Conservation (phyloP, 2,113 vertebrate genomes). For the Alosa alosa region DNA sequence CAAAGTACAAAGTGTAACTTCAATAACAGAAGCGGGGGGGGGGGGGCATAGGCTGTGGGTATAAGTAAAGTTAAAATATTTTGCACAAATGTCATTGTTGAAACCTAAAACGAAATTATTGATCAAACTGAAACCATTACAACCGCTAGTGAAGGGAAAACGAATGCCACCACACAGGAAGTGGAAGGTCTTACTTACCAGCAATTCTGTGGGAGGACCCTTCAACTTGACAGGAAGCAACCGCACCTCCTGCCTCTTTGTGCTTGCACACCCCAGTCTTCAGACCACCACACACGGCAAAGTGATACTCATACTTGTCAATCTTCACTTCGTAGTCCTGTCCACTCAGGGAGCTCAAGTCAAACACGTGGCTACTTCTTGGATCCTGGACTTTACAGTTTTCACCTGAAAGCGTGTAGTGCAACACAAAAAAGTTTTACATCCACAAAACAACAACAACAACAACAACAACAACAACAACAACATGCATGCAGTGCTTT, state of each 20-base stretch:
- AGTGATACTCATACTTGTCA: conserved; percentile 79
- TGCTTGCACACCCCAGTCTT: conserved; percentile 61
- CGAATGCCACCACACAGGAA: background rate
- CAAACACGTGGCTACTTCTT: conserved; percentile 76
- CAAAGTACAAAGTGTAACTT: background rate
- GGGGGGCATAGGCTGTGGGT: too few species aligned
- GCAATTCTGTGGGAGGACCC: conserved; percentile 69
- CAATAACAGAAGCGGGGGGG: too few species aligned
- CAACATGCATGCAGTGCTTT: too few species aligned
- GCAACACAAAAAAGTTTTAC: background rate
- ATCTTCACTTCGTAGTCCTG: conserved; percentile 67
- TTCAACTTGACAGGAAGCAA: conserved; percentile 84
- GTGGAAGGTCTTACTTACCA: conserved; percentile 67
- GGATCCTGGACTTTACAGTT: conserved; percentile 86
- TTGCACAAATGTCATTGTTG: too few species aligned
- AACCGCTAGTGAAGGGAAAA: background rate
- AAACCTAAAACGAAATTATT: too few species aligned
- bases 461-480: too few species aligned
- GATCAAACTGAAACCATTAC: background rate
- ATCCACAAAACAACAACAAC: too few species aligned
- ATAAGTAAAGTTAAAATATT: too few species aligned
- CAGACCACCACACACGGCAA: conserved; percentile 83
- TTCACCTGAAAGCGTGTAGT: conserved; percentile 66
- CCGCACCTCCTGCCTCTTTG: background rate
- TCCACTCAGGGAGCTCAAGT: conserved; percentile 77